Percentiles rank a stretch among this genome's conserved stretches.
Evolutionary conservation across 2,113 vertebrate genomes (phyloP).

Genomic region (Delphinapterus leucas): DNA sequence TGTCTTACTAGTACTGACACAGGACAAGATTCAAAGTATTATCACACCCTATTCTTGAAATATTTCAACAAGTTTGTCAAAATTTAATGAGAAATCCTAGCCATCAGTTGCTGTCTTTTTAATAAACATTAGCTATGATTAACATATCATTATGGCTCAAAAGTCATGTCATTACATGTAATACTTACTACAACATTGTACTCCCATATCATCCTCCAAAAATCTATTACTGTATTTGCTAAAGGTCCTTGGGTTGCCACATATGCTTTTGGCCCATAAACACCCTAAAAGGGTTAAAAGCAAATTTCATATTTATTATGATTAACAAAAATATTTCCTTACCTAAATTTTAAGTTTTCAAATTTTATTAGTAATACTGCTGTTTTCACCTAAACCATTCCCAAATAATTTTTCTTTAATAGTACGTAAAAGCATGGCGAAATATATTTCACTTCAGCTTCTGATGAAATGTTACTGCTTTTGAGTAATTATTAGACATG

Average conservation of each 20-base stretch:
- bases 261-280: constrained; percentile 93
- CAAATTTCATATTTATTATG: constrained; percentile 43
- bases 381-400: constrained; percentile 16
- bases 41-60: background rate
- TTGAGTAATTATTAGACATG: background rate
- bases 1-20: background rate
- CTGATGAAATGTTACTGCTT: background rate
- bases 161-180: background rate
- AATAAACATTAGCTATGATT: background rate
- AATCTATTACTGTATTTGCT: constrained; percentile 96
- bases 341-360: constrained; percentile 45
- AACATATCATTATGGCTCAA: background rate
- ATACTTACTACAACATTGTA: constrained; percentile 91
- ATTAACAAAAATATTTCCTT: constrained; percentile 38
- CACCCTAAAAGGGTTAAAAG: constrained; percentile 87
- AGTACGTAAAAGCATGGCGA: background rate
- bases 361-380: constrained; percentile 13
- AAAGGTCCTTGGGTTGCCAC: constrained; percentile 98
- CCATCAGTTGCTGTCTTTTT: background rate
- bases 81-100: background rate
- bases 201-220: constrained; percentile 99
- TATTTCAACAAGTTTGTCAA: background rate
- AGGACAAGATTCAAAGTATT: constrained; percentile 6
- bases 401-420: constrained; percentile 12
- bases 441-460: background rate